phyloP scores from a whole-genome alignment of 2,113 vertebrate genomes.

The Marmota flaviventris region DNA sequence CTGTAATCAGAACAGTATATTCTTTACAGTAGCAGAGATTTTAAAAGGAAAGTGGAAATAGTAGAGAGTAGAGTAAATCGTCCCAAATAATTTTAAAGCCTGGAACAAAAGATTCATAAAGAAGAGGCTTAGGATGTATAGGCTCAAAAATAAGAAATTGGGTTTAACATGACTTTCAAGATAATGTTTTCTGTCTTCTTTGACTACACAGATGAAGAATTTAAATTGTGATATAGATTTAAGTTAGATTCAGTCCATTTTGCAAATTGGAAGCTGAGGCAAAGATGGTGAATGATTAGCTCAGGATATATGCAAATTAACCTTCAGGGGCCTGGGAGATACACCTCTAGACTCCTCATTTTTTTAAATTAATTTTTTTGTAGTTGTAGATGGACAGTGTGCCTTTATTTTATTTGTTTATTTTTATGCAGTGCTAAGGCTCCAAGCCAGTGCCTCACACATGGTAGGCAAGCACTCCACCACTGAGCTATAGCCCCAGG shows the following conservation, averaged over 20 bases:
- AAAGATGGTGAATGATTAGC: neutral
- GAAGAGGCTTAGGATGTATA: neutral
- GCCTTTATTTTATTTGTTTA: no score
- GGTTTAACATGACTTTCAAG: neutral
- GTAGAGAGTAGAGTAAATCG: neutral
- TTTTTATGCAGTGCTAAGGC: no score
- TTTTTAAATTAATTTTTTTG: no score
- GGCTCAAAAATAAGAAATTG: neutral
- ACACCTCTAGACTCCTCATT: neutral
- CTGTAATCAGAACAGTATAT: slow-evolving; percentile 21
- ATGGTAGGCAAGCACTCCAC: no score
- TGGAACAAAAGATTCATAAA: neutral
- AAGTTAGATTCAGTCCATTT: neutral
- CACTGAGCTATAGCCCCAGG: no score
- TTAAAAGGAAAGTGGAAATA: slow-evolving; percentile 5
- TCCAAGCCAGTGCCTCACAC: no score
- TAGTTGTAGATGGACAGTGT: no score
- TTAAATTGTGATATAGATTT: neutral
- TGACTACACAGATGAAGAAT: neutral
- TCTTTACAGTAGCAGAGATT: neutral
- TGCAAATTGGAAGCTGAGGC: neutral
- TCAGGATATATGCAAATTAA: neutral
- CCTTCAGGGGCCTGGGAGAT: neutral
- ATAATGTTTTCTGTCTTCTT: neutral
- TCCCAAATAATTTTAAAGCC: neutral